Base-by-base conservation (phyloP, 1,140 invertebrate species). In the Polypedilum vanderplanki region DNA sequence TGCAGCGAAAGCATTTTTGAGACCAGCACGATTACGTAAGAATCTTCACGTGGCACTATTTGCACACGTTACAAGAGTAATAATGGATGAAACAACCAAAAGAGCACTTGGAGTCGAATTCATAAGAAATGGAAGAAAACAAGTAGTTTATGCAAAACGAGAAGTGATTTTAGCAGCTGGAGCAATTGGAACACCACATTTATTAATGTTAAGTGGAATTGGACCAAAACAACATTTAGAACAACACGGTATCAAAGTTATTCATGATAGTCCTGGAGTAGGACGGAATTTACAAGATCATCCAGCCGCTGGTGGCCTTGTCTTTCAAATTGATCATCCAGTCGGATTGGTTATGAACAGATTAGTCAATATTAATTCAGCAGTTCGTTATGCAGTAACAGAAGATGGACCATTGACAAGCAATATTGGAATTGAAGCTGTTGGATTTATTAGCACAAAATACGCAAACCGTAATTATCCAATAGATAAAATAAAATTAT, bases 211-310 rank as follows among this genome's bases (percentile, higher is more conserved):
- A 0, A 94, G 92, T 18, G 94, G 94, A 0, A 83, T 96, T 0
- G 94, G 94, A 17, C 91, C 93, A 0, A 84, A 79, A 12, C 79
- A 87, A 17, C 92, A 96, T 80, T 81, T 96, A 1, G 75, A 86
- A 75, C 84, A 91, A 74, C 83, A 90, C 1, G 88, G 88, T 0
- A 87, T 93, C 4, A 84, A 85, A 0, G 85, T 91, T 22, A 86
- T 92, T 1, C 85, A 90, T 15, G 88, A 94, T 81, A 85, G 90
- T 15, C 91, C 90, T 0, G 90, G 90, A 0, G 88, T 89, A n/a
- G 93, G 93, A 0, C 85, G 89, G 79, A 95, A 95, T 81, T 82
- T 95, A n/a, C 92, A 92, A 83, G 92, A 93, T 79, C 92, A 94
- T 80, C 92, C 93, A 40, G 91, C 91, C 0, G 88, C 92, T 0